Conservation (phyloP, 2,888 invertebrate species). For the Euphydryas editha region DNA sequence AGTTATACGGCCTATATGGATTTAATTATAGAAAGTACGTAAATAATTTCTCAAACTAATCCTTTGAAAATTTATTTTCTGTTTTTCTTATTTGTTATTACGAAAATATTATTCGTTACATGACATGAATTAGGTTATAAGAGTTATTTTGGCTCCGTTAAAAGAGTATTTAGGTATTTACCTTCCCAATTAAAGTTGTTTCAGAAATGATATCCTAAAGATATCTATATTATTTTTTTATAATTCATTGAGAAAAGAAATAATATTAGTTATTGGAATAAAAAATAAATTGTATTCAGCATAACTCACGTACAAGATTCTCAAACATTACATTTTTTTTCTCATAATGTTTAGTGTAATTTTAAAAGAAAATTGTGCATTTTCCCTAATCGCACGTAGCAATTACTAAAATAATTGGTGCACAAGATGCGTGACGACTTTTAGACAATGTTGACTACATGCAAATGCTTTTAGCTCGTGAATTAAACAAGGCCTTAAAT, state of each 20-base stretch:
- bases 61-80: no score
- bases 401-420: background rate
- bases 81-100: background rate
- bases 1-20: no score
- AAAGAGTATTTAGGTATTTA: no score
- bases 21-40: no score
- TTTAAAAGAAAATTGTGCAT: slow-evolving; percentile 10
- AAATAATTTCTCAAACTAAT: no score
- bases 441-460: slow-evolving; percentile 15
- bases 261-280: background rate
- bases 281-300: background rate
- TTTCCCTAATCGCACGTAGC: slow-evolving; percentile 5
- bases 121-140: no score
- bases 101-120: background rate
- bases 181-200: no score
- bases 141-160: no score
- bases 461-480: slow-evolving; percentile 26
- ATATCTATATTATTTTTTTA: no score
- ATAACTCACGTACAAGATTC: background rate
- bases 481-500: slow-evolving; percentile 10
- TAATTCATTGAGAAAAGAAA: background rate
- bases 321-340: background rate
- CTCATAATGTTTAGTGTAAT: background rate
- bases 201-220: no score
- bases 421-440: slow-evolving; percentile 10